phyloP scores from a whole-genome alignment of 2,797 vertebrate genomes.

The Coranthus polyacanthus region DNA sequence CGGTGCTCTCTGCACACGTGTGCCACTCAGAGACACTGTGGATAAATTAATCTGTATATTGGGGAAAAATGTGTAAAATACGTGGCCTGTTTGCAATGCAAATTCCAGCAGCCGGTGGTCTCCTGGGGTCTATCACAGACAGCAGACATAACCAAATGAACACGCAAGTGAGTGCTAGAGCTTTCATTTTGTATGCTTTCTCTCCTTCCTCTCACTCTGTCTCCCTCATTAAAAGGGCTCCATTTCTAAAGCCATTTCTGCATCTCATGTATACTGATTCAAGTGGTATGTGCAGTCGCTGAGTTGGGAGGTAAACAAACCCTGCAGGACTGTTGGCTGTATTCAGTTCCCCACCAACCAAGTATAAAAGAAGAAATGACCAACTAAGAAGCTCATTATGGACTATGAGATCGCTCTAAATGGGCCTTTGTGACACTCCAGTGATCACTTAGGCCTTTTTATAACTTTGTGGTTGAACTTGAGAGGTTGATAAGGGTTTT shows the following conservation, averaged over 20 bases:
- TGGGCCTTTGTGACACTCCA: slow-evolving; percentile 49
- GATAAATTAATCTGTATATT: slow-evolving; percentile 47
- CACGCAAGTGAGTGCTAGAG: slow-evolving; percentile 36
- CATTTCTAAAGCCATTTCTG: slow-evolving; percentile 55
- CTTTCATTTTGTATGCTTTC: slow-evolving; percentile 55
- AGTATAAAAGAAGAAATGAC: slow-evolving; percentile 36
- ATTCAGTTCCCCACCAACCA: slow-evolving; percentile 28
- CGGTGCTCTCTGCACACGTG: slow-evolving; percentile 15
- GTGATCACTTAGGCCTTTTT: slow-evolving; percentile 47
- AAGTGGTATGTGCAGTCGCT: slow-evolving; percentile 14
- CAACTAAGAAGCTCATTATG: slow-evolving; percentile 56
- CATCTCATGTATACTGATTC: slow-evolving; percentile 68
- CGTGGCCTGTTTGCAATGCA: slow-evolving; percentile 69
- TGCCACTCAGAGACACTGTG: slow-evolving; percentile 37
- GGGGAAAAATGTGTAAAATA: slow-evolving; percentile 41
- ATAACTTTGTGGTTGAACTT: slow-evolving; percentile 51
- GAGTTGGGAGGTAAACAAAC: slow-evolving; percentile 47
- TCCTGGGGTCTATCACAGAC: slow-evolving; percentile 53
- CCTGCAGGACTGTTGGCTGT: slow-evolving; percentile 17
- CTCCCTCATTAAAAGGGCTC: slow-evolving; percentile 58
- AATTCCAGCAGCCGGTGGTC: slow-evolving; percentile 57
- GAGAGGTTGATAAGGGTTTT: slow-evolving; percentile 52
- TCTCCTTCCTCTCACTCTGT: slow-evolving; percentile 11
- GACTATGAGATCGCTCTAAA: slow-evolving; percentile 35
- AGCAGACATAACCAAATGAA: slow-evolving; percentile 45